phyloP scores from a whole-genome alignment of 2,888 invertebrate genomes.

The Melitaea athalia region DNA sequence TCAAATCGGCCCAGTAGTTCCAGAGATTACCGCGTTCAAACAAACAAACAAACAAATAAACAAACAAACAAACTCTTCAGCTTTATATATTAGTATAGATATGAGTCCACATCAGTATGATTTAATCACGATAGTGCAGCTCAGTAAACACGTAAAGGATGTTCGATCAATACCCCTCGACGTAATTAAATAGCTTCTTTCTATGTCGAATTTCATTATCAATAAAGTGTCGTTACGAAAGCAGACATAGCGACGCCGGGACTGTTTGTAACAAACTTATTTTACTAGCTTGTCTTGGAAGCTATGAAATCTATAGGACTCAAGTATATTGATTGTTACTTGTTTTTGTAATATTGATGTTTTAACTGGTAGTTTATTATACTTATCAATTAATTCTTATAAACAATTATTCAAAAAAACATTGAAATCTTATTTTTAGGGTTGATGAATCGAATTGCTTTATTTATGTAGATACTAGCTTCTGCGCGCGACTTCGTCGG shows the following conservation, averaged over 20 bases:
- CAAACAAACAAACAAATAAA: too few relatives aligned
- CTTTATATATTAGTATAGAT: too few relatives aligned
- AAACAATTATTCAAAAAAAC: too few relatives aligned
- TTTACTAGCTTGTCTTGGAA: slow-evolving; percentile 39
- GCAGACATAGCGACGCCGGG: slow-evolving; percentile 64
- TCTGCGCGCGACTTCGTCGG: too few relatives aligned
- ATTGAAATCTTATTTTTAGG: too few relatives aligned
- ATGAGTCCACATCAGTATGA: slow-evolving; percentile 1
- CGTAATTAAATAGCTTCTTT: slow-evolving; percentile 33
- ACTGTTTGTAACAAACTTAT: slow-evolving; percentile 48
- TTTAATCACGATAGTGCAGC: slow-evolving; percentile 1
- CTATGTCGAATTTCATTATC: slow-evolving; percentile 33
- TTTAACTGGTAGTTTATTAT: neutral
- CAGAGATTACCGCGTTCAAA: too few relatives aligned
- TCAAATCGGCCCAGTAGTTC: too few relatives aligned
- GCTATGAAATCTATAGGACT: slow-evolving; percentile 27
- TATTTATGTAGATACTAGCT: too few relatives aligned
- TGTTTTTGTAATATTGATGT: too few relatives aligned
- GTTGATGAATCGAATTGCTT: too few relatives aligned
- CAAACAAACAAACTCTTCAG: too few relatives aligned
- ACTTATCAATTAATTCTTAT: neutral
- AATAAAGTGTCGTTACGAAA: slow-evolving; percentile 40
- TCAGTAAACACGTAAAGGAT: slow-evolving; percentile 20
- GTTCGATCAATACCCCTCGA: slow-evolving; percentile 31
- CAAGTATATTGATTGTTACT: too few relatives aligned